Evolutionary conservation across 92 coral and sea anemone species (phyloP).

Genomic region (Phenganax subtilis): DNA sequence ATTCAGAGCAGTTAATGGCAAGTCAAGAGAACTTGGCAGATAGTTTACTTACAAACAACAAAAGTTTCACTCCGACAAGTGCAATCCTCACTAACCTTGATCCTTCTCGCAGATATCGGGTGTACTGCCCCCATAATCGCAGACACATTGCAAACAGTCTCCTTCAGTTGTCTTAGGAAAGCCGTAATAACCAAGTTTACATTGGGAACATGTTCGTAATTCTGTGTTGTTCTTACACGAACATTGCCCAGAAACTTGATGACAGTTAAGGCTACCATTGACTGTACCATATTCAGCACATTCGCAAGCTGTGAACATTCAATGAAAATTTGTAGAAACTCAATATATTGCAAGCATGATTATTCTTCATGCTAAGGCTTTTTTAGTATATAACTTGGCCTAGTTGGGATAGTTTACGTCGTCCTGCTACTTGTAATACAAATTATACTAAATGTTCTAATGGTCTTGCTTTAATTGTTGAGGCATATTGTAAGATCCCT

Average conservation of each 20-base stretch:
- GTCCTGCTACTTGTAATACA: no score
- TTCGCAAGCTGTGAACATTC: conserved; percentile 49
- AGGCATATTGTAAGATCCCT: no score
- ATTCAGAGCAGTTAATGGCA: no score
- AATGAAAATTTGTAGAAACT: not conserved
- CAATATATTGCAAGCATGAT: not conserved
- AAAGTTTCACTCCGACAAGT: no score
- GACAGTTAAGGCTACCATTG: conserved; percentile 78
- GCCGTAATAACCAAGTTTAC: conserved; percentile 71
- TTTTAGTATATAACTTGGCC: no score
- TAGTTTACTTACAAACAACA: no score
- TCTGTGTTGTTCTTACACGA: conserved; percentile 65
- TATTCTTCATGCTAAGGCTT: no score
- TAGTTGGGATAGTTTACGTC: no score
- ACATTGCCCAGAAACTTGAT: conserved; percentile 68
- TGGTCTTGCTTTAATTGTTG: no score
- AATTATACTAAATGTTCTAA: no score
- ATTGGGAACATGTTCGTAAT: conserved; percentile 63
- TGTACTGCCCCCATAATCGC: conserved; percentile 87
- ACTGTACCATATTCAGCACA: conserved; percentile 62
- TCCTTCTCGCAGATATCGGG: conserved; percentile 68
- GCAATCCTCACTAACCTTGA: conserved; percentile 52
- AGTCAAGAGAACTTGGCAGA: no score
- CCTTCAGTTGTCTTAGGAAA: conserved; percentile 60
- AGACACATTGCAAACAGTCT: conserved; percentile 71